Evolutionary conservation across 2,797 vertebrate species (phyloP).

Genomic region (Pteropus rufus): DNA sequence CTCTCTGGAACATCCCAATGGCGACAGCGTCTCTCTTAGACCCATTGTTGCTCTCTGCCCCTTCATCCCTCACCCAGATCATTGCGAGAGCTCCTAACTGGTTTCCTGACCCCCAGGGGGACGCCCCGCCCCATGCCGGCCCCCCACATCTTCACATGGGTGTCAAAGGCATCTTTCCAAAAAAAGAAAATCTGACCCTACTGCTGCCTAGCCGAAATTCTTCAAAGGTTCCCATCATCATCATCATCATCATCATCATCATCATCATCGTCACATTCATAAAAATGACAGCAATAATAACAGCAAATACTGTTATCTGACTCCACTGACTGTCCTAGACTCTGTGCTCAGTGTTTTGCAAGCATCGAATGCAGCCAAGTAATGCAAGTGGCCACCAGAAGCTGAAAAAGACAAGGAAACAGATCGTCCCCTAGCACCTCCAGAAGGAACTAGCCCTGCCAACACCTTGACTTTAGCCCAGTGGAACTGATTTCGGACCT

Average conservation of each 20-base stretch:
- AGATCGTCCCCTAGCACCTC: background rate
- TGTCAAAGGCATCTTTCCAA: background rate
- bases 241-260: background rate
- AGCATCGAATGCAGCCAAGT: background rate
- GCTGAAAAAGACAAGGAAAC: background rate
- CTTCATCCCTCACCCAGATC: background rate
- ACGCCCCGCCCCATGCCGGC: background rate
- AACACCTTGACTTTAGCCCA: background rate
- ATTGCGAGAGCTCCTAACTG: background rate
- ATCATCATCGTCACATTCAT: background rate
- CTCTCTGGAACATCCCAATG: background rate
- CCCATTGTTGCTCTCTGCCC: background rate
- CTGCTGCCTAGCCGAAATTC: background rate
- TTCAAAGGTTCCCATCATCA: background rate
- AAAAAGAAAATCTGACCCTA: background rate
- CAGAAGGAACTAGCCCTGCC: background rate
- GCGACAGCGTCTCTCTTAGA: background rate
- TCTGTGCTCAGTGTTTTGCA: background rate
- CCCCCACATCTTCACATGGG: background rate
- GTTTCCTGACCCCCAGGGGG: background rate
- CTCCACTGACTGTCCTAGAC: background rate
- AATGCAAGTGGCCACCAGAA: accelerated
- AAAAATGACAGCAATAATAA: background rate
- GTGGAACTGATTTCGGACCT: background rate
- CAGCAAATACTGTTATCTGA: background rate